A percentile compares a stretch with the other conserved stretches of the same genome.
Evolutionary conservation across 2,113 vertebrate genomes (phyloP).

Genomic region (Numida meleagris): DNA sequence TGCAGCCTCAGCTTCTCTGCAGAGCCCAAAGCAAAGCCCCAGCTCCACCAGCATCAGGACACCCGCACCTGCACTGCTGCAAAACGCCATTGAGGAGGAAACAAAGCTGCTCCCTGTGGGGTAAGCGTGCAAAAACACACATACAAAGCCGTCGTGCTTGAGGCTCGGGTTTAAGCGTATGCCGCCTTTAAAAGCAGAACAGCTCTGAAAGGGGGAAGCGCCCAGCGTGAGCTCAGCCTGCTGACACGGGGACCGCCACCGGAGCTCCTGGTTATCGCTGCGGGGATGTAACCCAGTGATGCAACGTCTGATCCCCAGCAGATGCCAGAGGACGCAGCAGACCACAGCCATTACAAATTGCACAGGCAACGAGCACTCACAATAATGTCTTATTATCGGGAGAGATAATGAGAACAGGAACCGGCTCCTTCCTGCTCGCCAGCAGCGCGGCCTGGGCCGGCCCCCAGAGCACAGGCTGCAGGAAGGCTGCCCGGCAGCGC

Average conservation of each 20-base stretch:
- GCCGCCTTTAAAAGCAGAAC: conserved; percentile 19
- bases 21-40: neutral
- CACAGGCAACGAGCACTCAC: rapidly evolving
- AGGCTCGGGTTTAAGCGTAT: conserved; percentile 22
- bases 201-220: conserved; percentile 23
- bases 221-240: neutral
- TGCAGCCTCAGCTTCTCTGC: neutral
- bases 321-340: neutral
- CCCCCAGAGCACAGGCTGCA: rapidly evolving
- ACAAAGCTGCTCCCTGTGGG: neutral
- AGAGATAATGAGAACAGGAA: neutral
- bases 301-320: neutral
- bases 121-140: neutral
- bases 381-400: neutral
- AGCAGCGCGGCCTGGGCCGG: rapidly evolving
- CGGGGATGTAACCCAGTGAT: rapidly evolving
- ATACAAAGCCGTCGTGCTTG: neutral
- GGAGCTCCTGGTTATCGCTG: rapidly evolving
- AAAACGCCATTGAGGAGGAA: neutral
- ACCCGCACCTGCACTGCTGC: rapidly evolving
- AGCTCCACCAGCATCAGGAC: neutral
- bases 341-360: rapidly evolving
- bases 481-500: rapidly evolving
- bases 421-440: neutral
- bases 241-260: neutral